Percentiles rank a stretch among this genome's conserved stretches.
phyloP scores from a whole-genome alignment of 2,888 invertebrate species.

The Platynereis dumerilii region DNA sequence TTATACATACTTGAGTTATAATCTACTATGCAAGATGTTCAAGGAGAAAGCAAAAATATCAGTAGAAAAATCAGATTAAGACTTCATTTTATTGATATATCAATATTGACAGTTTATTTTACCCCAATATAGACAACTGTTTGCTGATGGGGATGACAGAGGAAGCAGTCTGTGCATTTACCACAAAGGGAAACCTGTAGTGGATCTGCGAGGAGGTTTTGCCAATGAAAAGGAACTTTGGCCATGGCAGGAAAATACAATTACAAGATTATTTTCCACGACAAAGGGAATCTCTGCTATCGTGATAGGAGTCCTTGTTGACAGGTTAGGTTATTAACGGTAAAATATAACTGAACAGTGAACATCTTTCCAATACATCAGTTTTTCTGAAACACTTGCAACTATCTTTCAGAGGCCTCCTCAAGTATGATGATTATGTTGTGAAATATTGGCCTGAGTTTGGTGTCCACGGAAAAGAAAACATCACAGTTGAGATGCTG shows the following conservation, averaged over 20 bases:
- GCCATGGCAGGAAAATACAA: constrained; percentile 49
- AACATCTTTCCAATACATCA: not conserved
- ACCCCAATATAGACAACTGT: not conserved
- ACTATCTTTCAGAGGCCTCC: constrained; percentile 43
- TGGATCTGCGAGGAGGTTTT: constrained; percentile 57
- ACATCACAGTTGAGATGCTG: constrained; percentile 61
- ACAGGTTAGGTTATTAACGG: constrained; percentile 42
- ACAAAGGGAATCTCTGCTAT: constrained; percentile 50
- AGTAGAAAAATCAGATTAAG: too few relatives aligned
- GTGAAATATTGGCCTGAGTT: constrained; percentile 64
- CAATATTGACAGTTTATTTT: not conserved
- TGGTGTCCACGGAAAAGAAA: constrained; percentile 60
- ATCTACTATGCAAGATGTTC: too few relatives aligned
- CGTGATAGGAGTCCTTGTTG: constrained; percentile 53
- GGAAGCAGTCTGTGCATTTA: constrained; percentile 51
- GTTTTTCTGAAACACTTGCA: not conserved
- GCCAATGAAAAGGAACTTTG: constrained; percentile 43
- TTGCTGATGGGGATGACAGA: constrained; percentile 10
- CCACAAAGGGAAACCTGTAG: constrained; percentile 47
- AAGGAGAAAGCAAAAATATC: too few relatives aligned
- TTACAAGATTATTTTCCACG: constrained; percentile 43
- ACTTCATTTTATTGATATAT: not conserved
- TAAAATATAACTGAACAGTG: not conserved
- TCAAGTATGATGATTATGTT: constrained; percentile 59
- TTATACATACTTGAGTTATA: too few relatives aligned